Evolutionary conservation across 2,888 invertebrate genomes (phyloP).

Genomic region (Calameuta filiformis): DNA sequence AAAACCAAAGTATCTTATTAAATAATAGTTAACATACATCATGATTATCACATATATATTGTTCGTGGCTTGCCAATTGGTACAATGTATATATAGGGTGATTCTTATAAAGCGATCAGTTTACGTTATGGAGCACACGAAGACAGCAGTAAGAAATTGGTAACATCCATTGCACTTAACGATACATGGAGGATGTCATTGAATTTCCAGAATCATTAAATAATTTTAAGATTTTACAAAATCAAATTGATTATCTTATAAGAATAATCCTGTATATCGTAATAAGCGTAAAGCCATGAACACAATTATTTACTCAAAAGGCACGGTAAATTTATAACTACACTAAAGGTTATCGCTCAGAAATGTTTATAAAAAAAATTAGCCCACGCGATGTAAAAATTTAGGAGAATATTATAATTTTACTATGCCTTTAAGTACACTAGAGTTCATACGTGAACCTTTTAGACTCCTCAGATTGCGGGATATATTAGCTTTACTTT

Average conservation of each 20-base stretch:
- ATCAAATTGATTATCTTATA: background rate
- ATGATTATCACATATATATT: constrained; percentile 21
- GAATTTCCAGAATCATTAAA: background rate
- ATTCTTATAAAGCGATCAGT: background rate
- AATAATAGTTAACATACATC: constrained; percentile 20
- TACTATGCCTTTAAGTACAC: background rate
- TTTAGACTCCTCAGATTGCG: background rate
- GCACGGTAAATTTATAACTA: constrained; percentile 34
- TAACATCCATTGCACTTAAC: background rate
- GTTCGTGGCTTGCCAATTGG: constrained; percentile 19
- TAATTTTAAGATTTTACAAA: background rate
- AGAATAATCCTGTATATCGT: background rate
- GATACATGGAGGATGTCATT: background rate
- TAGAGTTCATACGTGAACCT: background rate
- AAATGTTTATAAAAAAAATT: background rate
- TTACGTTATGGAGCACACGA: background rate
- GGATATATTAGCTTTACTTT: background rate
- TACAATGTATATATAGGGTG: background rate
- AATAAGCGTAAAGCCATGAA: constrained; percentile 32
- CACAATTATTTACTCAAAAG: constrained; percentile 39
- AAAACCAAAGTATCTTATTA: background rate
- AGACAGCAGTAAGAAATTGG: background rate
- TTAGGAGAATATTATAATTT: constrained; percentile 5
- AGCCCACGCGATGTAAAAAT: background rate
- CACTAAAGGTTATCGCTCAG: background rate